Base-by-base conservation (phyloP, 2,797 vertebrate species). In the Thamnophis elegans region DNA sequence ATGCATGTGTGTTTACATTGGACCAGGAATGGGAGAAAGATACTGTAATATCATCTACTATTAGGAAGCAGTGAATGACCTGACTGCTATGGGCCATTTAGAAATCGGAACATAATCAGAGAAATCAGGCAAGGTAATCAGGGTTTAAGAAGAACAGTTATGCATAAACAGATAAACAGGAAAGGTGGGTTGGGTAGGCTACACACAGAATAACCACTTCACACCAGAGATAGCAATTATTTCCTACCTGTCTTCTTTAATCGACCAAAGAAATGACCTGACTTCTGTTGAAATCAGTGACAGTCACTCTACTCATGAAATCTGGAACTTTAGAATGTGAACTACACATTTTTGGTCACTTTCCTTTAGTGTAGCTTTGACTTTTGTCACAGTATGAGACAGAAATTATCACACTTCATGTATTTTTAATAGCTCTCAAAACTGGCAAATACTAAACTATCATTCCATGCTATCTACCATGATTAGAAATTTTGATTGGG, bases 71-170 rank as follows among this genome's bases (percentile, higher is more conserved):
- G 32, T 36, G 18, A 78, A 20, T 78, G 18, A 32, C 68, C 68
- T 20, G 68, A 42, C 32, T 78, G 16, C 7, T 20, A 2, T 73
- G 68, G 8, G 68, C 6, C 68, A 16, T 20, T 0, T 20, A 73
- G 32, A 73, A 78, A 78, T 78, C 36, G 42, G 36, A 36, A 36
- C 32, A 78, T 78, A 78, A 68, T 12, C 68, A 94, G 85, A 92
- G 87, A 93, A 94, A 96, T 90, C 87, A 85, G 68, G 59, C 91
- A 92, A 92, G n/a, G 47, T 90, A 94, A 60, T 95, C 55, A 91
- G 92, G 60, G 55, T 22, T 78, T 89, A 51, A 91, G 88, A 25
- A 60, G 93, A 85, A 78, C 54, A 93, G 54, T 42, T 78, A 55
- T 59, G n/a, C 51, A 56, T 95, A 9, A 26, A 87, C 47, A 89